Conservation (phyloP, 2,113 vertebrate species). For the Tricholaema leucomelas region DNA sequence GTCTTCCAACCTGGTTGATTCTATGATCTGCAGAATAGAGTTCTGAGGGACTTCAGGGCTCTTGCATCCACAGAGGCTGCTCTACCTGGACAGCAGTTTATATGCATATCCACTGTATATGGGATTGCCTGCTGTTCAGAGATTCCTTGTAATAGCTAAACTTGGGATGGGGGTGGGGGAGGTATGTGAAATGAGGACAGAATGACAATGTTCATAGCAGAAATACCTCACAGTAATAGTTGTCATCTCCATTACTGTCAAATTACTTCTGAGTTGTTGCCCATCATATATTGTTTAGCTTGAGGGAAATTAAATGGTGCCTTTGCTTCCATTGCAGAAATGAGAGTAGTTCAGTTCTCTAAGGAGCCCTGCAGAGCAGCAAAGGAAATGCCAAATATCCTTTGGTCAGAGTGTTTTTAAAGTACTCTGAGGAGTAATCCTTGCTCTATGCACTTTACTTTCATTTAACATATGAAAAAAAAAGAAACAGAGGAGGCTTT, state of each 20-base stretch:
- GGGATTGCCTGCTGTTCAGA: neutral
- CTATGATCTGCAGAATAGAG: neutral
- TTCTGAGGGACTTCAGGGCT: neutral
- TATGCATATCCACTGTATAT: too few species aligned
- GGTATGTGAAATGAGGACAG: neutral
- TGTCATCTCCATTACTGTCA: slow-evolving; percentile 46
- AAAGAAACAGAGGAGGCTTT: neutral
- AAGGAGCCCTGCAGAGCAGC: neutral
- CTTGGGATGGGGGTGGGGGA: too few species aligned
- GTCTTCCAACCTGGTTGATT: too few species aligned
- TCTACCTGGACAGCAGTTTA: neutral
- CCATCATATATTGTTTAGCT: slow-evolving; percentile 6
- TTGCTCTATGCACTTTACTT: neutral
- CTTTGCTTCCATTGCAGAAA: neutral
- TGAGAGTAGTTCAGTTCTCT: neutral
- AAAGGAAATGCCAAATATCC: slow-evolving; percentile 36
- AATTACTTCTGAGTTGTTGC: slow-evolving; percentile 28
- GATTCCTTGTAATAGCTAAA: neutral
- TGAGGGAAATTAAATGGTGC: slow-evolving; percentile 4
- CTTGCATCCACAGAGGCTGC: neutral
- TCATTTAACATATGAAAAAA: neutral
- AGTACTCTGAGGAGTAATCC: neutral
- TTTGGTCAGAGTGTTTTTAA: slow-evolving; percentile 16
- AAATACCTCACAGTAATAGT: slow-evolving; percentile 44
- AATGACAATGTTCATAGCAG: neutral